phyloP scores from a whole-genome alignment of 2,888 invertebrate species.

The Limnephilus auricula region DNA sequence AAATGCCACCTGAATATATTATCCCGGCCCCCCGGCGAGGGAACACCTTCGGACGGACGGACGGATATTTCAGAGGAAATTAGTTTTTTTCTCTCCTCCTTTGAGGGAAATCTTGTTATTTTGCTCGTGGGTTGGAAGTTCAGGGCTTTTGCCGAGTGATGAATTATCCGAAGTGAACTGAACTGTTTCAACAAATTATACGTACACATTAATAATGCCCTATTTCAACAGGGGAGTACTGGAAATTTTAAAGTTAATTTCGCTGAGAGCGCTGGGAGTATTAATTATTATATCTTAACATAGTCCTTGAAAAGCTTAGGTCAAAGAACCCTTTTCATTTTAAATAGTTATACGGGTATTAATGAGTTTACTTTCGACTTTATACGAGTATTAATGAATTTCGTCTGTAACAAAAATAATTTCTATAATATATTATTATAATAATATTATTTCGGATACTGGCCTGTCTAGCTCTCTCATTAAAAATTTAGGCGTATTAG shows the following conservation, averaged over 20 bases:
- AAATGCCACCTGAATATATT: slow-evolving; percentile 59
- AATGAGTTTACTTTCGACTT: too few relatives aligned
- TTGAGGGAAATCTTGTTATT: background rate
- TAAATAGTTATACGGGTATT: background rate
- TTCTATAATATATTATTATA: background rate
- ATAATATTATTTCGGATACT: too few relatives aligned
- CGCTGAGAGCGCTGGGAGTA: background rate
- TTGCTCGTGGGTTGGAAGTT: background rate
- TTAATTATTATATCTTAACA: background rate
- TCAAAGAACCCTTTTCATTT: background rate
- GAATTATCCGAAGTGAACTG: background rate
- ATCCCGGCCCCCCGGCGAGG: background rate
- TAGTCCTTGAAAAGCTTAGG: background rate
- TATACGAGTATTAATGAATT: too few relatives aligned
- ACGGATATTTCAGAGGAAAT: slow-evolving; percentile 9
- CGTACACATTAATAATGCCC: background rate
- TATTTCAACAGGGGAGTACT: background rate
- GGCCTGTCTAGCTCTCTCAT: too few relatives aligned
- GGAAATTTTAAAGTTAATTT: background rate
- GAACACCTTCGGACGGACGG: background rate
- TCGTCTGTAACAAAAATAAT: too few relatives aligned
- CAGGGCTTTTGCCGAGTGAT: background rate
- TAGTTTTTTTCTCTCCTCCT: background rate
- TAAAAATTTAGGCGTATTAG: too few relatives aligned
- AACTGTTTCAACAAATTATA: background rate